These are phyloP conservation scores for Notoglanidium macrostoma DNA, from an alignment of 2,797 vertebrate species.

Conservation along the genomic window DNA sequence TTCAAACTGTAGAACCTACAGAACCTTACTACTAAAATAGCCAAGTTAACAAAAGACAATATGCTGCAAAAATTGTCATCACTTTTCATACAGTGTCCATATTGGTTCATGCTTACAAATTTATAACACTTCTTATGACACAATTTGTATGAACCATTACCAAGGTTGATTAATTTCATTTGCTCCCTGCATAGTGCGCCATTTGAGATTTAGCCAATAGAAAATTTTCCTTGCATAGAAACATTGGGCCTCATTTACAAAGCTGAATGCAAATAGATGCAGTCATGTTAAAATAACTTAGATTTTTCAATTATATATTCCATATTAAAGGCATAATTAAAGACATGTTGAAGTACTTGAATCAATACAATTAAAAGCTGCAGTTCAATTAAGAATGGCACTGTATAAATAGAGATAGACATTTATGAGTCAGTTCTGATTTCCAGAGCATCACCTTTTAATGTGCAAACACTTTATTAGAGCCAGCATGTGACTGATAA, in stretches of 20 bases:
- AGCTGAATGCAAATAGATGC: background rate
- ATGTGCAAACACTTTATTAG: constrained; percentile 10
- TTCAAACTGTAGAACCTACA: background rate
- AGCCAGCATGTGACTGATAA: background rate
- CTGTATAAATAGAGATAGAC: background rate
- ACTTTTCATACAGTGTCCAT: background rate
- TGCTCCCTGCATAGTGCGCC: background rate
- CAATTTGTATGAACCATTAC: background rate
- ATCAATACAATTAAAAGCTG: background rate
- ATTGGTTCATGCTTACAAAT: background rate
- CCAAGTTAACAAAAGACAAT: background rate
- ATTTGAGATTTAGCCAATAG: background rate
- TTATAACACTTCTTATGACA: background rate
- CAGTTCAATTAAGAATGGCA: background rate
- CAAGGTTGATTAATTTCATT: background rate
- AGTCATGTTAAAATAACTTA: background rate
- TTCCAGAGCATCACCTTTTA: background rate
- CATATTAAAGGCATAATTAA: background rate
- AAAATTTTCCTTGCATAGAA: background rate
- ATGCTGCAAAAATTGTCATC: background rate
- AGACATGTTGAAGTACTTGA: background rate
- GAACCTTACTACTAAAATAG: background rate
- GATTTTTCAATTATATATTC: background rate
- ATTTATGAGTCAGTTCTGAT: background rate
- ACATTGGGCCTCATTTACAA: background rate